Base-by-base conservation (phyloP, 2,888 invertebrate species). In the Eupsilia transversa region DNA sequence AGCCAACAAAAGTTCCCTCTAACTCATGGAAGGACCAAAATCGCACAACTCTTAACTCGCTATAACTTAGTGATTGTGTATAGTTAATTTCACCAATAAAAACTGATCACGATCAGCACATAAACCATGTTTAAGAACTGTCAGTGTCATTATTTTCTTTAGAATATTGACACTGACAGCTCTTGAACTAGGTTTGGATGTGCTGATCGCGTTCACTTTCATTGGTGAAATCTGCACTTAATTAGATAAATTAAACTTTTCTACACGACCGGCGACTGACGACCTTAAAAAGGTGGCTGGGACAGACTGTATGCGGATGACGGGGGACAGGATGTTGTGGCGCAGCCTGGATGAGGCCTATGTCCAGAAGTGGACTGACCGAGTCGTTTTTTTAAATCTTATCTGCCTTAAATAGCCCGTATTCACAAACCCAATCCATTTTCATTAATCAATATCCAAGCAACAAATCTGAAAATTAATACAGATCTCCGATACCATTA, bases 391-490 rank as follows among this genome's bases (percentile, higher is more conserved):
- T 27, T 54, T n/a, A 0, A 14, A 14, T 6, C 14, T 2, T 54
- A 6, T 14, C 27, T 54, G 27, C 14, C 27, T 14, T 12, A 54
- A 54, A 52, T 1, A n/a, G 14, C 27, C 27, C 2, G 0, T 27
- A 30, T 4, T 7, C 14, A 9, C 14, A 64, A 46, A 56, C 6
- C 5, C n/a, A 72, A 70, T 76, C 57, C 61, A 66, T 77, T 65
- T 56, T 63, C 65, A 79, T 79, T 74, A 78, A 60, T 77, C 74
- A 35, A 27, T 35, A 5, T 14, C 1, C 6, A 35, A 54, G 12
- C 57, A 41, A 75, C 74, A 81, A 79, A 79, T 74, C 35, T 30
- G 2, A 74, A 77, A 85, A 85, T 72, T 64, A 78, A 82, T 68
- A 79, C 71, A 72, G 27, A 64, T 73, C 52, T 63, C n/a, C 14